Base-by-base conservation (phyloP, 2,888 invertebrate species). In the Orthonevra nobilis region DNA sequence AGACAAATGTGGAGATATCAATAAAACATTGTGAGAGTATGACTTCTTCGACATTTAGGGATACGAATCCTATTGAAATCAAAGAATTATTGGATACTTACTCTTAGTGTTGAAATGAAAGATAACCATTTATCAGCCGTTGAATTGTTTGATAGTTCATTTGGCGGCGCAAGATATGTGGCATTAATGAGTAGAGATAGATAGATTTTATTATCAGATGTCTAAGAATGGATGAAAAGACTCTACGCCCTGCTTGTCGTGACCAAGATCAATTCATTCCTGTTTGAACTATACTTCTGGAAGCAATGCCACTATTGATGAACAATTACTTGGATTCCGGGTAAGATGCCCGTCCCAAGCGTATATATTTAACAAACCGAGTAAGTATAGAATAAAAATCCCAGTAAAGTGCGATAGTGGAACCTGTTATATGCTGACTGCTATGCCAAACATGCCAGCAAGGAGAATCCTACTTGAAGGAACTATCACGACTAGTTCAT, bases 71-170 rank as follows among this genome's bases (percentile, higher is more conserved):
- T 32, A 60, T 34, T 52, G 68, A 82, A 60, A 42, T 81, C 23
- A 42, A 61, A 81, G 81, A 77, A 19, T 81, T 19, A 68, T 82
- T 48, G 81, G 81, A 60, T 77, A 30, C 63, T 82, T 38, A 61
- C 48, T 66, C 81, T 48, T 17, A 75, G 26, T 48, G 58, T 38
- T 61, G 70, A 50, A 81, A 26, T 46, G 46, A 68, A 82, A 81
- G 81, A 81, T 58, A 81, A 82, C 61, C 82, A 84, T 44, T 50
- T 84, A 17, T 64, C 83, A 26, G 72, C 81, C 3, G 82, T 60
- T 42, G 82, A 82, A 54, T 48, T 82, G 32, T 84, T 83, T 72
- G 75, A 83, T 66, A 26, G 26, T 42, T 52, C 79, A 36, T 83
- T 61, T 63, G 69, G 52, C 20, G 81, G 81, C 7, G 81, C 81